Evolutionary conservation across 1,140 invertebrate genomes (phyloP), one percentile per base, ranked within the genome.

Genomic region (Bombus consobrinus): DNA sequence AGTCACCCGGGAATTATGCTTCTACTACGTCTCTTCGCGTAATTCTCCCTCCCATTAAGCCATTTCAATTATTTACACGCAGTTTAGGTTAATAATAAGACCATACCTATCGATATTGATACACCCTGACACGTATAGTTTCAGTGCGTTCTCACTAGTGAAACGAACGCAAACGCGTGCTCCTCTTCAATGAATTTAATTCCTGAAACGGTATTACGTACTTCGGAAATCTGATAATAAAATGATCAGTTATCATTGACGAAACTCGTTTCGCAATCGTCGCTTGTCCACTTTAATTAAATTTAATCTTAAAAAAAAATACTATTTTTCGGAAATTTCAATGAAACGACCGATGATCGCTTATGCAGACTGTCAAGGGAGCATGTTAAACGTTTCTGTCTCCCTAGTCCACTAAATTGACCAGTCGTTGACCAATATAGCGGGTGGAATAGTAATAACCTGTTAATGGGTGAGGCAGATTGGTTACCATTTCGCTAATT

Each of bases 51-150:
- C 88, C 92, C 92, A 93, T 93, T 93, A 93, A 93, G 92, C 91
- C 91, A 73, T 87, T 83, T 93, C 85, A 93, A 93, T 93, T 91
- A 93, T 93, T 93, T 83, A 93, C 81, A 88, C 82, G 81, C 87
- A 92, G 92, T 93, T 93, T 93, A 93, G 92, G 89, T 92, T 93
- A 92, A 93, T 93, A 93, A 93, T 92, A 93, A 89, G 92, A 90
- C 89, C 81, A 89, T 89, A 88, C 85, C 85, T 91, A 88, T 89
- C 87, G 80, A 41, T 72, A 90, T 86, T 82, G 89, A 90, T 90
- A 86, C 64, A 57, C 37, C 39, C 32, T 64, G 62, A 64, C 79
- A 13, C 47, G 39, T 74, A 74, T 22, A 53, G 18, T 53, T 53
- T 22, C 47, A 22, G 47, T 53, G 47, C 47, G 47, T 53, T 53